Evolutionary conservation across 2,888 invertebrate genomes (phyloP).

Genomic region (Halictus ligatus): DNA sequence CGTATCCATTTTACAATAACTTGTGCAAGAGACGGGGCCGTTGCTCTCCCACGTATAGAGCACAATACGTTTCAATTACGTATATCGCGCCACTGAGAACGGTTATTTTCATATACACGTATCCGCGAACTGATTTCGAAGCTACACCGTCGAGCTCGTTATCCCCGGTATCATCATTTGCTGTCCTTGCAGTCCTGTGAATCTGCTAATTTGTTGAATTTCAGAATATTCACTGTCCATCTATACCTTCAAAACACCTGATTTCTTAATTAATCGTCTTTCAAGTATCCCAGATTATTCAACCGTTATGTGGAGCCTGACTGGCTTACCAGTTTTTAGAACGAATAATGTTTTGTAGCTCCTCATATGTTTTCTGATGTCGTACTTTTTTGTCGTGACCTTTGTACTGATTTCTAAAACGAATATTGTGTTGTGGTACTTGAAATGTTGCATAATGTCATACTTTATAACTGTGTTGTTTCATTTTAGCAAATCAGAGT

Average conservation of each 20-base stretch:
- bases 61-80: conserved; percentile 6
- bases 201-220: not conserved
- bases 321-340: not conserved
- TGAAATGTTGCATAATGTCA: too few relatives aligned
- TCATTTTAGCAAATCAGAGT: too few relatives aligned
- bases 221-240: not conserved
- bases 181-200: not conserved
- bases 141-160: not conserved
- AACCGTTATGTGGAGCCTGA: not conserved
- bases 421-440: too few relatives aligned
- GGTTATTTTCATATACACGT: not conserved
- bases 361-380: not conserved
- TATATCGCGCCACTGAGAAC: not conserved
- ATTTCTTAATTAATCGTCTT: not conserved
- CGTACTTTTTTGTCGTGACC: not conserved
- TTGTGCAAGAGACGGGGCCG: not conserved
- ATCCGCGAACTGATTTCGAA: not conserved
- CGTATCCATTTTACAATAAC: conserved; percentile 10
- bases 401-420: too few relatives aligned
- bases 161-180: not conserved
- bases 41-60: not conserved
- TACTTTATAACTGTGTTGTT: too few relatives aligned
- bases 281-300: not conserved
- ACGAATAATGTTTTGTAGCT: too few relatives aligned
- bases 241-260: not conserved